A percentile compares a stretch with the other conserved stretches of the same genome.
phyloP scores from a whole-genome alignment of 2,888 invertebrate species.

The Agriopis aurantiaria region DNA sequence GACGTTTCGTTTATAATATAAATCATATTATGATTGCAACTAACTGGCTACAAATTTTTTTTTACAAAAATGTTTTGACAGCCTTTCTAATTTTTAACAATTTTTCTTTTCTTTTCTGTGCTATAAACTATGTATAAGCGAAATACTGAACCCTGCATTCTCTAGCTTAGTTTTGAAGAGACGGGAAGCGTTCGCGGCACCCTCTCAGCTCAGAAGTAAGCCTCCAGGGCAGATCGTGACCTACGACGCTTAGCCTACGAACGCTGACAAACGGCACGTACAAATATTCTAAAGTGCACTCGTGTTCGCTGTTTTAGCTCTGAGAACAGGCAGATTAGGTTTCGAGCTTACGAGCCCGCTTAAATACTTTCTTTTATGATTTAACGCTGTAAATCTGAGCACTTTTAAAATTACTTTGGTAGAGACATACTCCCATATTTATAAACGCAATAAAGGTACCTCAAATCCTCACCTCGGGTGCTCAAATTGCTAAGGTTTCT shows the following conservation, averaged over 20 bases:
- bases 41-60: too few species aligned
- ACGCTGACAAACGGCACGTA: conserved; percentile 50
- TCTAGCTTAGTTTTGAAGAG: conserved; percentile 1
- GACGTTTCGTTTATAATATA: too few species aligned
- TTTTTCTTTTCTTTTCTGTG: too few species aligned
- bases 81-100: too few species aligned
- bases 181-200: not conserved
- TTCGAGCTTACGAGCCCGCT: conserved; percentile 21
- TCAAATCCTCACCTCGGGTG: too few species aligned
- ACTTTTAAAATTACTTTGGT: not conserved
- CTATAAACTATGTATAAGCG: not conserved
- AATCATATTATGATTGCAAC: too few species aligned
- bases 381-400: conserved; percentile 1
- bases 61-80: too few species aligned
- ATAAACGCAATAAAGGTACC: not conserved
- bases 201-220: conserved; percentile 38
- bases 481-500: too few species aligned
- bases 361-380: conserved; percentile 6
- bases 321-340: conserved; percentile 21
- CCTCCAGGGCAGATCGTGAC: conserved; percentile 58
- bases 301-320: conserved; percentile 16
- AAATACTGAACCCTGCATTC: not conserved
- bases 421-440: too few species aligned
- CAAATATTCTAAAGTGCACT: conserved; percentile 47
- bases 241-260: conserved; percentile 48